Conservation (phyloP, 2,797 vertebrate genomes). For the Acipenser transmontanus region DNA sequence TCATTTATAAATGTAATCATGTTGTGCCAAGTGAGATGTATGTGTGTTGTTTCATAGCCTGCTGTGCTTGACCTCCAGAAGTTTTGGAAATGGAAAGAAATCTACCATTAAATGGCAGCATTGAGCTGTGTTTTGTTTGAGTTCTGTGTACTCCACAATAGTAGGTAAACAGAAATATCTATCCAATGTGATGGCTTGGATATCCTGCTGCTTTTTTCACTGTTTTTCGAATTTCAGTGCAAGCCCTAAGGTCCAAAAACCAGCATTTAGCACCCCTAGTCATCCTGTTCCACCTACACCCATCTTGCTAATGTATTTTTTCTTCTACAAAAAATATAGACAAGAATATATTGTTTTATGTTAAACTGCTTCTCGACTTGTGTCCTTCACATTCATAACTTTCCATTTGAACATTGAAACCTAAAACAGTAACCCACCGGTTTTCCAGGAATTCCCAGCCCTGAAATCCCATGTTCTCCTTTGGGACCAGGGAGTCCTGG, state of each 20-base stretch:
- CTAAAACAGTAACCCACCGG: constrained; percentile 55
- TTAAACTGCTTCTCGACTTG: too few relatives aligned
- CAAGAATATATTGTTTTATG: too few relatives aligned
- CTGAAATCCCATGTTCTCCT: constrained; percentile 79
- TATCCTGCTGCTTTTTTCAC: background rate
- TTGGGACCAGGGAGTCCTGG: constrained; percentile 78
- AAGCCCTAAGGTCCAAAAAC: background rate
- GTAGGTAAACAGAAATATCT: background rate
- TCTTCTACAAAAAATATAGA: too few relatives aligned
- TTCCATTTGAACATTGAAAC: too few relatives aligned
- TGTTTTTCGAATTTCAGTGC: background rate
- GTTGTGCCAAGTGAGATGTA: background rate
- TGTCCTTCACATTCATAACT: too few relatives aligned
- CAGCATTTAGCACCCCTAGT: background rate
- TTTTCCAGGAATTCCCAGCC: constrained; percentile 58
- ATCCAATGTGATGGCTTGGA: background rate
- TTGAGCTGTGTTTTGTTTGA: background rate
- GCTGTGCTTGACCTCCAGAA: background rate
- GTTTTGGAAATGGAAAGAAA: background rate
- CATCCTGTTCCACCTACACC: background rate
- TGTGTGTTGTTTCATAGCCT: background rate
- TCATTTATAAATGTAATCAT: background rate
- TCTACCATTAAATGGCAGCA: background rate
- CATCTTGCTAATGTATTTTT: background rate
- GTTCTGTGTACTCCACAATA: background rate